Evolutionary conservation across 2,888 invertebrate genomes (phyloP), one percentile per base, ranked within the genome.

Genomic region (Tinea trinotella): DNA sequence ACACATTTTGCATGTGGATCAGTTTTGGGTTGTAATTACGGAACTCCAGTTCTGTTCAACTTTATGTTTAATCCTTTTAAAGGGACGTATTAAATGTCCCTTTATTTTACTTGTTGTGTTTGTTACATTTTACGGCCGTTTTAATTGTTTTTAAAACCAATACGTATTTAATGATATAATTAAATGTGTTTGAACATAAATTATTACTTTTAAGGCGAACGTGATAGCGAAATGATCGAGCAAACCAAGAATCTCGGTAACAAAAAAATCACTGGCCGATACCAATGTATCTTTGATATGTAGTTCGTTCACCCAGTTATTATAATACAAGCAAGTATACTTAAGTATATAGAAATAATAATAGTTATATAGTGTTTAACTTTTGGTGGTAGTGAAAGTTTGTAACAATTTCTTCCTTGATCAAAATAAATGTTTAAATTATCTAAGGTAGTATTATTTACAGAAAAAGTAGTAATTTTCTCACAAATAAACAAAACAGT

Each of bases 1-100:
- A 60, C 65, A 57, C 61, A 63, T 64, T 67, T 65, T 67, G 66
- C 66, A 70, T 64, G 59, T 62, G 60, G 62, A 64, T 65, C 64
- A 59, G 17, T 46, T 46, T 19, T 19, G 19, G 19, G 18, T 17
- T 40, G 40, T 40, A 40, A 40, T 40, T 17, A 18, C 12, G 15
- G 12, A 15, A 40, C 40, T 15, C 40, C n/a, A n/a, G 13, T n/a
- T 15, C 7, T 15, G 40, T 40, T 40, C 15, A 40, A 40, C 40
- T 40, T 40, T 40, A 6, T 40, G 13, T 40, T 40, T 40, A 40
- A 40, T 40, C 40, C 40, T 40, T 40, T 40, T 2, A 15, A 40
- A 15, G 7, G n/a, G 40, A 7, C 40, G 7, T 40, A 40, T 40
- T 40, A 40, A 13, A 40, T 2, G 40, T 13, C 7, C 40, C 40